A percentile compares a stretch with the other conserved stretches of the same genome.
phyloP scores from a whole-genome alignment of 1,140 invertebrate genomes.

The Drosophila auraria region DNA sequence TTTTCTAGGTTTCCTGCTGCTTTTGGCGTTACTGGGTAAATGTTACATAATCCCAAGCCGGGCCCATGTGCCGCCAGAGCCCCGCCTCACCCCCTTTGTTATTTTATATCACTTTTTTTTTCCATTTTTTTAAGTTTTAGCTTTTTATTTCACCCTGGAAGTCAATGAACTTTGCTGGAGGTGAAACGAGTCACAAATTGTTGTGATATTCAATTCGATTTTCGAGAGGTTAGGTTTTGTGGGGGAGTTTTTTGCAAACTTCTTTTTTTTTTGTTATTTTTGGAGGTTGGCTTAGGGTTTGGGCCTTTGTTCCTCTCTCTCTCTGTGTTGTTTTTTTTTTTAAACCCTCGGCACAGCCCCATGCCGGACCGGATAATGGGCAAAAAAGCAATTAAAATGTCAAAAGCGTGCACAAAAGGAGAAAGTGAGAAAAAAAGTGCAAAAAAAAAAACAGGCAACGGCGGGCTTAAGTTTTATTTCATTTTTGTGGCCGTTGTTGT shows the following conservation, averaged over 20 bases:
- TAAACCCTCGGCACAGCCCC: constrained; percentile 7
- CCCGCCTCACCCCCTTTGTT: background rate
- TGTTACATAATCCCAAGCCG: constrained; percentile 69
- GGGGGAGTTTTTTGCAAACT: constrained; percentile 9
- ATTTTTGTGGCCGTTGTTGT: constrained; percentile 35
- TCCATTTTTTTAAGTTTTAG: background rate
- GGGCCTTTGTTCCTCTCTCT: constrained; percentile 27
- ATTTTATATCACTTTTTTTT: constrained; percentile 3
- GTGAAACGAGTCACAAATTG: constrained; percentile 44
- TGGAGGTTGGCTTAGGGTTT: constrained; percentile 15
- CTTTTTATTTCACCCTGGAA: constrained; percentile 1
- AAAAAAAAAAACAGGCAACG: constrained; percentile 41
- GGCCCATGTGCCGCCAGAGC: background rate
- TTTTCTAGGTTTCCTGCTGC: constrained; percentile 82
- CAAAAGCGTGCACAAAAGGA: constrained; percentile 82
- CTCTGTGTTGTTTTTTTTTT: constrained; percentile 20
- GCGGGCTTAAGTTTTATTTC: constrained; percentile 45
- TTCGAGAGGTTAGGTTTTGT: constrained; percentile 8
- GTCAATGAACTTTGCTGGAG: constrained; percentile 39
- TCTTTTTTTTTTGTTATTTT: background rate
- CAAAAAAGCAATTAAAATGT: constrained; percentile 81
- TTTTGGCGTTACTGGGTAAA: constrained; percentile 80
- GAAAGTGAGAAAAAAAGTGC: constrained; percentile 79
- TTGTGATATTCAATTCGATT: constrained; percentile 40
- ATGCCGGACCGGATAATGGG: constrained; percentile 63